Evolutionary conservation across 2,888 invertebrate species (phyloP), one percentile per base, ranked within the genome.

Genomic region (Drosophila kambysellisi): DNA sequence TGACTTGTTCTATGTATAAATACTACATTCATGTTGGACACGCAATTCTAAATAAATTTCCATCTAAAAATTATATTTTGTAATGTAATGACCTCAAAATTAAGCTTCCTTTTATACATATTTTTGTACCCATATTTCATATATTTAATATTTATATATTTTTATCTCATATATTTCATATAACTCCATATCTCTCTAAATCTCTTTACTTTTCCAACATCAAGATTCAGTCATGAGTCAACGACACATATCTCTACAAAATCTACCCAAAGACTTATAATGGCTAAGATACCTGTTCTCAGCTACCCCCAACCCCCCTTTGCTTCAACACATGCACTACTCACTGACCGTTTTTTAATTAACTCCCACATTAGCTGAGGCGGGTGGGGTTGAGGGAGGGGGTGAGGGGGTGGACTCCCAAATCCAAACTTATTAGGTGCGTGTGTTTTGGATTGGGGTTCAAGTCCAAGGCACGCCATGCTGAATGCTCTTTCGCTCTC

Each of bases 401-500:
- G 67, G 20, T 12, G 12, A 7, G 25, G 33, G n/a, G 33, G n/a
- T 46, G 46, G 15, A 25, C 69, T 79, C 78, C 81, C 78, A 46
- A 46, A 87, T 89, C 82, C 70, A 79, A 79, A 80, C 75, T 71
- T 86, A 80, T 86, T 89, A 69, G 82, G 89, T 89, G 86, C 89
- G 86, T 86, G 89, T 82, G 67, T 53, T 33, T 52, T 52, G 32
- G 51, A 52, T 52, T 30, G 60, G 17, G 17, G 11, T 39, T n/a
- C 51, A 52, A 67, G 59, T 54, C 12, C 59, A 46, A 74, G 74
- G 73, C 79, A 69, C 65, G 73, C 58, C 33, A 72, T 41, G 41
- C 41, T 54, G 52, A 4, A 53, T n/a, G 39, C 17, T 37, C 29
- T 48, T 15, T 12, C n/a, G 11, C 57, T 15, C 30, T 30, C 6